Conservation (phyloP, 2,113 vertebrate genomes). For the Carlito syrichta region DNA sequence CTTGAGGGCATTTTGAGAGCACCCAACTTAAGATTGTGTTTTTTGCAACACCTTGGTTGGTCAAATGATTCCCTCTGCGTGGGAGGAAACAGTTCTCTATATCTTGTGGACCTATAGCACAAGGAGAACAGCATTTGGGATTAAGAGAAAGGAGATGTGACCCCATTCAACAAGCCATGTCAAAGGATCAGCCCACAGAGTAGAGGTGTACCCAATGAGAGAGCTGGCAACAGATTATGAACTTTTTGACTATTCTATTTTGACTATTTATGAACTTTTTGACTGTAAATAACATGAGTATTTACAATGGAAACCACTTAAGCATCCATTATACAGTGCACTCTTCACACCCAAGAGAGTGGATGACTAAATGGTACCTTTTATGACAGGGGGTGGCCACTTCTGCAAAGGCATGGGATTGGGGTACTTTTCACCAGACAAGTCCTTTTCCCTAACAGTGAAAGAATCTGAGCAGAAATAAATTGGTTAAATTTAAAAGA, state of each 20-base stretch:
- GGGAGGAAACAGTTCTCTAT: neutral
- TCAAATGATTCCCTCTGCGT: neutral
- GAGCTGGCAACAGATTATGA: neutral
- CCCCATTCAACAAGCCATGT: neutral
- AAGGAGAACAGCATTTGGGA: neutral
- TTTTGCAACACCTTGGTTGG: neutral
- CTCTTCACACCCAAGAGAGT: neutral
- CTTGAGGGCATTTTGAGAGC: neutral
- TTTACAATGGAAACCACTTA: accelerated
- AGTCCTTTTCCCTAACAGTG: neutral
- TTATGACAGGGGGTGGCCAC: neutral
- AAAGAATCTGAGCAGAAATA: neutral
- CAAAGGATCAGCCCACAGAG: neutral
- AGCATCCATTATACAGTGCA: too few relatives aligned
- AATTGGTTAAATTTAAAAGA: constrained; percentile 24
- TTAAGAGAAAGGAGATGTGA: neutral
- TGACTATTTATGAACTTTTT: neutral
- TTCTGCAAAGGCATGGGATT: neutral
- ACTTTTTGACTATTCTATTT: neutral
- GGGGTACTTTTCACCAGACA: neutral
- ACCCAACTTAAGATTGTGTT: neutral
- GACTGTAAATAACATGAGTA: neutral
- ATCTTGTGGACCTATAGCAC: neutral
- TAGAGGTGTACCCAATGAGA: accelerated
- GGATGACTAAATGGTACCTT: neutral